phyloP scores from a whole-genome alignment of 1,140 invertebrate genomes.

The Dinoponera quadriceps region DNA sequence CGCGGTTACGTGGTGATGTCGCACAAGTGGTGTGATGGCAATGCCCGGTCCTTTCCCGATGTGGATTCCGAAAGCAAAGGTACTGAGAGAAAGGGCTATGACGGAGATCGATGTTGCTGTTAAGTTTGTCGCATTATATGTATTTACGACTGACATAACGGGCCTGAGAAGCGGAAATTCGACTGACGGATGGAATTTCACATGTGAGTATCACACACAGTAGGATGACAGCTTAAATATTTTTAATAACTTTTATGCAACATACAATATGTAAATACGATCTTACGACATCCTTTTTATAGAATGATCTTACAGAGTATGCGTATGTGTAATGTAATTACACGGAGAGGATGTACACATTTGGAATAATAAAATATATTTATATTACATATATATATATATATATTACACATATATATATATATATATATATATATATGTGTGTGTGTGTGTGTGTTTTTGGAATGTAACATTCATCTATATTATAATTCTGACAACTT shows the following conservation, averaged over 20 bases:
- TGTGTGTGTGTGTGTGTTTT: too few relatives aligned
- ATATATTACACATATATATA: conserved; percentile 54
- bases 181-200: conserved; percentile 36
- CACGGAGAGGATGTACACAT: conserved; percentile 60
- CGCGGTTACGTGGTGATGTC: too few relatives aligned
- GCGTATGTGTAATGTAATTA: conserved; percentile 52
- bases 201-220: conserved; percentile 11
- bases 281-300: conserved; percentile 47
- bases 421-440: too few relatives aligned
- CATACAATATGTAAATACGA: conserved; percentile 61
- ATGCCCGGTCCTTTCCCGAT: too few relatives aligned
- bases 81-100: too few relatives aligned
- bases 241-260: conserved; percentile 68
- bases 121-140: neutral
- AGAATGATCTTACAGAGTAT: conserved; percentile 51
- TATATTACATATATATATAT: conserved; percentile 45
- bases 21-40: too few relatives aligned
- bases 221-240: conserved; percentile 56
- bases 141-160: conserved; percentile 42
- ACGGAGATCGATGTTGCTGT: too few relatives aligned
- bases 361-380: conserved; percentile 78
- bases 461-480: conserved; percentile 83
- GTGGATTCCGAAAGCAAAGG: too few relatives aligned
- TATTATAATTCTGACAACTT: conserved; percentile 80
- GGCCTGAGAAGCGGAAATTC: conserved; percentile 29